A percentile compares a stretch with the other conserved stretches of the same genome.
phyloP scores from a whole-genome alignment of 2,113 vertebrate genomes.

The Marmota flaviventris region DNA sequence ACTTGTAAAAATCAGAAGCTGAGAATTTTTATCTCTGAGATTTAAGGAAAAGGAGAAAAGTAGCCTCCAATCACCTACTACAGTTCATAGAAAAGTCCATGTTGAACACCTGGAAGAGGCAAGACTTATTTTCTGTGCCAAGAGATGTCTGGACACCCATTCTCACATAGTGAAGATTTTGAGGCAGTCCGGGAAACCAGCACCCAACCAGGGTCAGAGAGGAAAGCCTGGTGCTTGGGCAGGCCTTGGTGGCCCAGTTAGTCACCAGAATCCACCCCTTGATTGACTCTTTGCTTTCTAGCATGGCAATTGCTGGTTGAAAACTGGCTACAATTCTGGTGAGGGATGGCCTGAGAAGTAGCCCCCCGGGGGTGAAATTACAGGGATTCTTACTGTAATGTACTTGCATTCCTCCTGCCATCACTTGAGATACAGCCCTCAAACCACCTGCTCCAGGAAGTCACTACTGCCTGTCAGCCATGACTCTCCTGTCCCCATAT shows the following conservation, averaged over 20 bases:
- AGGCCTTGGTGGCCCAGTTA: fast-evolving
- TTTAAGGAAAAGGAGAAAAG: neutral
- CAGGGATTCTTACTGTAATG: neutral
- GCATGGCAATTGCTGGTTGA: neutral
- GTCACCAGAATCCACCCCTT: too few species aligned
- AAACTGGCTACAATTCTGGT: neutral
- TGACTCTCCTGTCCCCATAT: fast-evolving
- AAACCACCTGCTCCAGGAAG: neutral
- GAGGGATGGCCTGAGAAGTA: neutral
- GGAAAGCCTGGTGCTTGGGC: fast-evolving
- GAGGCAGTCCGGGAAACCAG: neutral
- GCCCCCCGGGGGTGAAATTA: neutral
- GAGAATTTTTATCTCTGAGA: neutral
- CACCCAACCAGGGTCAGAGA: neutral
- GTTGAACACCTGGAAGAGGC: too few species aligned
- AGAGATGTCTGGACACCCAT: neutral
- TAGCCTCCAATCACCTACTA: neutral
- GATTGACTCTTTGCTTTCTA: neutral
- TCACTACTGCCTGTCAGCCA: neutral
- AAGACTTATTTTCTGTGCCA: neutral
- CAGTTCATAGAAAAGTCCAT: neutral
- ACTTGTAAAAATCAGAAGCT: neutral
- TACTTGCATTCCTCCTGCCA: neutral
- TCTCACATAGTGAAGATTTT: neutral
- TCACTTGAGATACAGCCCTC: neutral